Percentiles rank a stretch among this genome's conserved stretches.
Conservation (phyloP, 2,113 vertebrate genomes). For the Pogona vitticeps region DNA sequence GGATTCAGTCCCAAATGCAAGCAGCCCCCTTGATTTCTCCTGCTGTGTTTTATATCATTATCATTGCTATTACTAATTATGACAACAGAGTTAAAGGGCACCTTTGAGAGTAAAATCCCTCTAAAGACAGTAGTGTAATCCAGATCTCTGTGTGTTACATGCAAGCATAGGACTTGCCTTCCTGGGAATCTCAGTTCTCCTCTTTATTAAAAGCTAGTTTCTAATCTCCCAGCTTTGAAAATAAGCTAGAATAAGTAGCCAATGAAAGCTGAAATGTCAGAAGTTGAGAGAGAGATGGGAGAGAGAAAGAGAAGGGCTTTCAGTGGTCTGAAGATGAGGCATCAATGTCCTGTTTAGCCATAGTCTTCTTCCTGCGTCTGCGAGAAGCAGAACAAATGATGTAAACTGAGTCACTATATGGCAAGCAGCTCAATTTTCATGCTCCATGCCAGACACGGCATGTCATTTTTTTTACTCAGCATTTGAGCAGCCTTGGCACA, state of each 20-base stretch:
- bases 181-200: background rate
- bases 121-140: background rate
- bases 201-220: background rate
- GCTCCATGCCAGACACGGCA: too few species aligned
- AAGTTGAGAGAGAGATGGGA: too few species aligned
- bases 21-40: too few species aligned
- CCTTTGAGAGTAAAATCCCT: background rate
- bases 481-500: background rate
- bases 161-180: background rate
- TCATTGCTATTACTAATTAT: background rate
- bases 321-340: background rate
- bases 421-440: background rate
- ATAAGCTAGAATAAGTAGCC: background rate
- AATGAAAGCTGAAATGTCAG: background rate
- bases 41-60: too few species aligned
- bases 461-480: background rate
- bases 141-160: background rate
- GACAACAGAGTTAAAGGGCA: background rate
- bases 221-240: background rate
- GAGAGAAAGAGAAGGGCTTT: background rate
- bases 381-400: background rate
- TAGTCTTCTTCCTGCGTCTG: background rate
- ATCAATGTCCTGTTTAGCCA: background rate
- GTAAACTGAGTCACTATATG: background rate
- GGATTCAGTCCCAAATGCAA: background rate